Evolutionary conservation across 2,888 invertebrate species (phyloP), one percentile per base, ranked within the genome.

Genomic region (Graphium colonna): DNA sequence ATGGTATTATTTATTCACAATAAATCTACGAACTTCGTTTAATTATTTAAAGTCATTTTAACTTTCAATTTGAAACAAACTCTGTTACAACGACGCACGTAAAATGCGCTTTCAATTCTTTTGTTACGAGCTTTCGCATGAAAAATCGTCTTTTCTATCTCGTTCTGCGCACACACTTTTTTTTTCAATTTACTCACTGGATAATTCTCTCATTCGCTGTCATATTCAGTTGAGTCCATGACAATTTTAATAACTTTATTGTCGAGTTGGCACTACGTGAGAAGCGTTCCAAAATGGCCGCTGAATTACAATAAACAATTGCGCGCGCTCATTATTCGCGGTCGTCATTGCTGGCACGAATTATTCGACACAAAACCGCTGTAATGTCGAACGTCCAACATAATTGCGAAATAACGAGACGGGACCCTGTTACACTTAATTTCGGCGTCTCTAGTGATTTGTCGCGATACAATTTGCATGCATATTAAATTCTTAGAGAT

Each of bases 231-330:
- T 57, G 58, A 64, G 70, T 70, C 68, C 75, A 77, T 76, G 63
- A 66, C 65, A 71, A 71, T 72, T 70, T 71, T 83, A 82, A 83
- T 82, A 79, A 77, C 81, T 81, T 77, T 70, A 82, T 82, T 81
- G 78, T 79, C 67, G 73, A 65, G 67, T 60, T 59, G 60, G 64
- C 70, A 79, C 86, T 84, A 85, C 84, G 86, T 83, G 76, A 72
- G 73, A 58, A 71, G 65, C 73, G 76, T 71, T 79, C 73, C 77
- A 81, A 80, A 77, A 78, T 75, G 76, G 71, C 66, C 68, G 75
- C 79, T 72, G 79, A 82, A 87, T 85, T 79, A 87, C 78, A 88
- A 85, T 86, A 82, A 86, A 88, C 86, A 85, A 82, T 85, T 86
- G 79, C 65, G 77, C 68, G 73, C 75, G 69, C 77, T 86, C 87